Base-by-base conservation (phyloP, 2,113 vertebrate species). In the Gracilinanus agilis region DNA sequence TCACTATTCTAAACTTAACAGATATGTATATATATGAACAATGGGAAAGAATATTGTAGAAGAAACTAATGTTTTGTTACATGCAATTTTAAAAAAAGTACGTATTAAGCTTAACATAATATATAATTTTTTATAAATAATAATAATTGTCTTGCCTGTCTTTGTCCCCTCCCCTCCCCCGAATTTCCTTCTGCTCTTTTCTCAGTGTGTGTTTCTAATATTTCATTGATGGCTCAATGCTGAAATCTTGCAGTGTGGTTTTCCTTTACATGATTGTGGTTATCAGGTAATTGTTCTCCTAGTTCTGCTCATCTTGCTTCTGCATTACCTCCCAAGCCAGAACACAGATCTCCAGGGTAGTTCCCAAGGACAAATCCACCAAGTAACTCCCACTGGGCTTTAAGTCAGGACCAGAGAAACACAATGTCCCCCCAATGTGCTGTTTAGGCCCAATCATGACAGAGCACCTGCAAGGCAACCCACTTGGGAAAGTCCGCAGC, bases 401-500 rank as follows among this genome's bases (percentile, higher is more conserved):
- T 88, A 83, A 93, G 90, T 58, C 91, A 91, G 95, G 40, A 34
- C 91, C 93, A 67, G 53, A 91, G n/a, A 34, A 54, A 56, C 67
- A 90, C 89, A 90, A 53, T 27, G 89, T 44, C 49, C 44, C 44
- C n/a, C n/a, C 89, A 90, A 53, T 49, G 92, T 27, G 13, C 0
- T 55, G 83, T 55, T 27, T 53, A 93, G 29, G 90, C 88, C 75
- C 55, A 56, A 56, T 90, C 54, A 19, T 94, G 96, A 93, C 91
- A 91, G 8, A 88, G 97, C 90, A 94, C 90, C 95, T 98, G 98
- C 95, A 97, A 83, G 96, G 97, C 96, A 97, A 97, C 95, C 95
- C 93, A 44, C 91, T 88, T 16, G 97, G 96, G 97, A 96, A 96
- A 98, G 95, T 54, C 96, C 96, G 98, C 97, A 98, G 97, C 96